A percentile compares a stretch with the other conserved stretches of the same genome.
Conservation (phyloP, 1,140 invertebrate genomes). For the Formica selysi region DNA sequence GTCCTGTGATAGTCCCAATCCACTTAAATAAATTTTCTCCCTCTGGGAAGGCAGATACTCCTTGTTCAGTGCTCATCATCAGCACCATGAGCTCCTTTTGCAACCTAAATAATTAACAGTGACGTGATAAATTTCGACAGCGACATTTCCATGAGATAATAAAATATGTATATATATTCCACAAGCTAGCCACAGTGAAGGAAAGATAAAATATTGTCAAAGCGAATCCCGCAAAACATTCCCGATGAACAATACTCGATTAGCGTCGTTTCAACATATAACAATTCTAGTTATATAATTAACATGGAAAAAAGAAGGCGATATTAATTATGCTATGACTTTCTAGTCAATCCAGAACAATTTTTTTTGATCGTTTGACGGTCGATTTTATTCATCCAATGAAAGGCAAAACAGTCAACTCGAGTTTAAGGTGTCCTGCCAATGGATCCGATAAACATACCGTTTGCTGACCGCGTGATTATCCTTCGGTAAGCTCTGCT, state of each 20-base stretch:
- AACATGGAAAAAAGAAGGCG: no score
- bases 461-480: slow-evolving; percentile 95
- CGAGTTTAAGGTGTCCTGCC: not conserved
- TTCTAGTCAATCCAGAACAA: not conserved
- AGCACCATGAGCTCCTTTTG: slow-evolving; percentile 94
- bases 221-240: not conserved
- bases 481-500: slow-evolving; percentile 90
- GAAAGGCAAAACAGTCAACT: no score
- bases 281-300: slow-evolving; percentile 27
- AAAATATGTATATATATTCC: not conserved
- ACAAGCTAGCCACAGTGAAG: not conserved
- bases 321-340: not conserved
- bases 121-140: not conserved
- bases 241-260: not conserved
- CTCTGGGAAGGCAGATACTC: slow-evolving; percentile 98
- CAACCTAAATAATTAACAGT: slow-evolving; percentile 87
- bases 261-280: not conserved
- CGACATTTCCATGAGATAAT: not conserved
- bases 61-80: slow-evolving; percentile 95
- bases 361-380: not conserved
- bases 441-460: slow-evolving; percentile 84
- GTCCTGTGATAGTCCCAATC: slow-evolving; percentile 97
- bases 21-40: slow-evolving; percentile 98
- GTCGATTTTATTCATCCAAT: not conserved
- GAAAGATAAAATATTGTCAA: not conserved